These are phyloP conservation scores for Lepidocyrtoides sp. DNA, from an alignment of 2,888 invertebrate species.

Conservation along the genomic window DNA sequence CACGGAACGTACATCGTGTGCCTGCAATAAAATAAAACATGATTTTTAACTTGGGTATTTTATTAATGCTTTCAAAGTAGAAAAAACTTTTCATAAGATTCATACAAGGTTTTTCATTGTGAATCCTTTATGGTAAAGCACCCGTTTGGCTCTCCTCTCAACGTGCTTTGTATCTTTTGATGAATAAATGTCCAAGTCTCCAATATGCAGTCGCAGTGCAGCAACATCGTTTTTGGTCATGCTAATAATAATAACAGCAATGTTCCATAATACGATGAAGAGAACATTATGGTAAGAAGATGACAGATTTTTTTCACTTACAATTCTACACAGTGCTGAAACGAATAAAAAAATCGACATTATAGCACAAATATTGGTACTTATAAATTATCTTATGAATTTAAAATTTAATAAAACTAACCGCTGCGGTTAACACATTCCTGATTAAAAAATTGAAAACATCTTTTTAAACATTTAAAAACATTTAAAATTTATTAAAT, in stretches of 20 bases:
- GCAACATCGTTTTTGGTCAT: conserved; percentile 77
- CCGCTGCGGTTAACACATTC: conserved; percentile 74
- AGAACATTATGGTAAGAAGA: no score
- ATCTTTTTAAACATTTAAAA: no score
- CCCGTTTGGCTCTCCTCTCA: conserved; percentile 86
- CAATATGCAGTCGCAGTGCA: conserved; percentile 74
- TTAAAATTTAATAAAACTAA: conserved; percentile 14
- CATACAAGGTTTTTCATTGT: conserved; percentile 85
- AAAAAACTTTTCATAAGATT: no score
- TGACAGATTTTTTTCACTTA: no score
- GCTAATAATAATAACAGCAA: conserved; percentile 20
- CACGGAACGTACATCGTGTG: conserved; percentile 89
- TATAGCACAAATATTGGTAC: no score
- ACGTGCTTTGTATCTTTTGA: conserved; percentile 63
- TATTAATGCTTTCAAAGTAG: no score
- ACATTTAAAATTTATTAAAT: no score
- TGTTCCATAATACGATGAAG: neutral
- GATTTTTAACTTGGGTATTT: no score
- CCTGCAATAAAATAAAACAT: conserved; percentile 87
- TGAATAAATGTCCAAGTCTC: conserved; percentile 78
- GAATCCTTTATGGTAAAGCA: conserved; percentile 83
- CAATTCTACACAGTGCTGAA: conserved; percentile 85
- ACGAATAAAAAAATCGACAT: neutral
- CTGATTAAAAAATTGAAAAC: no score
- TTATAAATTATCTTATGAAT: no score